phyloP scores from a whole-genome alignment of 1,140 invertebrate species.

The Ruditapes philippinarum region DNA sequence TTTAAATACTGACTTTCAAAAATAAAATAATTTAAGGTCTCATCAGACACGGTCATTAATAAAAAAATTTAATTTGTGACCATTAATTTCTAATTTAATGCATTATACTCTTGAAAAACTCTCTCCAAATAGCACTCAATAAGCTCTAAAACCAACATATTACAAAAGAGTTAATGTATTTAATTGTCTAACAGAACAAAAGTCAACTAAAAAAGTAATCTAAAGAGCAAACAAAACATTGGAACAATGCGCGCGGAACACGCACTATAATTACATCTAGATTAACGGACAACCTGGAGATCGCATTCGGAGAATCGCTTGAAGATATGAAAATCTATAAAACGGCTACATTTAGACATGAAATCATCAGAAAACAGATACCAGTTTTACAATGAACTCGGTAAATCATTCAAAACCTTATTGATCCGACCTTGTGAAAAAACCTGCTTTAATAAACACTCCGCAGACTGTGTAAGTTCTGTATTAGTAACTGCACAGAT shows the following conservation, averaged over 20 bases:
- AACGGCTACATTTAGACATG: conserved; percentile 26
- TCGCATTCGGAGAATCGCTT: not conserved
- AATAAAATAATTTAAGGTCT: too few relatives aligned
- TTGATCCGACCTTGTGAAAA: not conserved
- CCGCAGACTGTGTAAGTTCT: not conserved
- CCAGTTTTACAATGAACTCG: not conserved
- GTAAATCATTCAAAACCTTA: not conserved
- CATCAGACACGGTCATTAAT: too few relatives aligned
- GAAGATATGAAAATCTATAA: conserved; percentile 34
- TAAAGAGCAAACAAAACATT: not conserved
- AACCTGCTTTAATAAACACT: not conserved
- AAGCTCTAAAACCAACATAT: too few relatives aligned
- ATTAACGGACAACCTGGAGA: not conserved
- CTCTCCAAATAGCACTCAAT: too few relatives aligned
- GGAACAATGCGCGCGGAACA: not conserved
- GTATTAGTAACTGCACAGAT: not conserved
- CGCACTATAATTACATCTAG: not conserved
- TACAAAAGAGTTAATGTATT: too few relatives aligned
- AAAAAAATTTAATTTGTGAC: too few relatives aligned
- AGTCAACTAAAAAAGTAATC: not conserved
- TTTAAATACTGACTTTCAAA: too few relatives aligned
- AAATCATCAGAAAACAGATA: not conserved
- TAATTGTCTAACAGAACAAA: not conserved
- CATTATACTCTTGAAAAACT: too few relatives aligned
- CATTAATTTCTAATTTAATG: too few relatives aligned